A percentile compares a stretch with the other conserved stretches of the same genome.
Evolutionary conservation across 2,888 invertebrate species (phyloP).

Genomic region (Drosophila meridionalis): DNA sequence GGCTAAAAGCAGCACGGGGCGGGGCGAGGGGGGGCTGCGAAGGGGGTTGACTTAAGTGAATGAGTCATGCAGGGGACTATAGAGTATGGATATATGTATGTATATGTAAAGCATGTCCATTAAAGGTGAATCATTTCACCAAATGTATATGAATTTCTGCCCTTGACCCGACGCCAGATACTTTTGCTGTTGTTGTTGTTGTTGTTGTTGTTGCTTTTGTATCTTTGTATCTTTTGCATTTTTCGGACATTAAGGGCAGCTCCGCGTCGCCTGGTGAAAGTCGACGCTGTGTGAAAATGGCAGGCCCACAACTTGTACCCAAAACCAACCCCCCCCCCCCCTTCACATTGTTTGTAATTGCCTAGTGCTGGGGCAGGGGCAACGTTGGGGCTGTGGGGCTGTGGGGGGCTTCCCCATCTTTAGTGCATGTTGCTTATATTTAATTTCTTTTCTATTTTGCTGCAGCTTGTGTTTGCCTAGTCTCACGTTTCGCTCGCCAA

Average conservation of each 20-base stretch:
- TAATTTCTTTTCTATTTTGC: slow-evolving; percentile 72
- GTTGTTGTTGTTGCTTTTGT: slow-evolving; percentile 7
- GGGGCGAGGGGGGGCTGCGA: background rate
- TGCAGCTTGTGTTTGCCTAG: slow-evolving; percentile 23
- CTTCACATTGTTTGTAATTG: slow-evolving; percentile 11
- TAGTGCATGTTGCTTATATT: slow-evolving; percentile 51
- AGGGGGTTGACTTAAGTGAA: slow-evolving; percentile 6
- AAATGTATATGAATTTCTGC: slow-evolving; percentile 19
- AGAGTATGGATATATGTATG: too few species aligned
- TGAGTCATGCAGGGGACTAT: slow-evolving; percentile 38
- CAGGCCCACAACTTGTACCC: slow-evolving; percentile 24
- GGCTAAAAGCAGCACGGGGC: background rate
- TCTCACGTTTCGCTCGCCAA: slow-evolving; percentile 53
- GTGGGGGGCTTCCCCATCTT: background rate
- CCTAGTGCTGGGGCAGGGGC: background rate
- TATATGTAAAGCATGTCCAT: slow-evolving; percentile 28
- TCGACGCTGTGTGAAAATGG: slow-evolving; percentile 27
- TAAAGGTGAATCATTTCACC: slow-evolving; percentile 55
- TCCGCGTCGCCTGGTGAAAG: slow-evolving; percentile 45
- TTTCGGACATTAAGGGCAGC: slow-evolving; percentile 51
- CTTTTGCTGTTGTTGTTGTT: slow-evolving; percentile 11
- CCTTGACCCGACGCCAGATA: slow-evolving; percentile 49
- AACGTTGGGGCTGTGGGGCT: too few species aligned
- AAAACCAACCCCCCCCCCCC: background rate
- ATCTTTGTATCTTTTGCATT: slow-evolving; percentile 25